phyloP scores from a whole-genome alignment of 2,113 vertebrate species.

The Paedocypris sp. region DNA sequence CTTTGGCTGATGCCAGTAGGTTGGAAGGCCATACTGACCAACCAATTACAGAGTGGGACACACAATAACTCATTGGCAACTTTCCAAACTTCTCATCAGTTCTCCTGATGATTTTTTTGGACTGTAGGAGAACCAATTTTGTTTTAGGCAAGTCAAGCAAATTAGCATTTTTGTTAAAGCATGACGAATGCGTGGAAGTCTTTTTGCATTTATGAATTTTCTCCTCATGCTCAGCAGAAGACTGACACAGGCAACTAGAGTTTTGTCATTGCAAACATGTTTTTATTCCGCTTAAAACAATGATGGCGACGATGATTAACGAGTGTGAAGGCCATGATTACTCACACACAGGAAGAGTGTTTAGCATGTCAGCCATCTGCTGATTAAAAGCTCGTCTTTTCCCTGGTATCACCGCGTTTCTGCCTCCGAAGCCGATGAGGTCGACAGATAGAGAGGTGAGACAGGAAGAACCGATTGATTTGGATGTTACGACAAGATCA shows the following conservation, averaged over 20 bases:
- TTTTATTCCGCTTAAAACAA: conserved; percentile 25
- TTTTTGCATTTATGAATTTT: background rate
- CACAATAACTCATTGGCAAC: too few species aligned
- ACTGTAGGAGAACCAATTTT: too few species aligned
- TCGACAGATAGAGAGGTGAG: background rate
- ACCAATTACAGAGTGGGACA: too few species aligned
- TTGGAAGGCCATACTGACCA: too few species aligned
- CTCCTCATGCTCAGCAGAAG: conserved; percentile 8
- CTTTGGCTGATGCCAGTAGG: too few species aligned
- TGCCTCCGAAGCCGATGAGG: conserved; percentile 26
- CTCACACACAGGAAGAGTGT: conserved; percentile 27
- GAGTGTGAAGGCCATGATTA: conserved; percentile 24
- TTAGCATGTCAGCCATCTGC: conserved; percentile 39
- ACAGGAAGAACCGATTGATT: conserved; percentile 6
- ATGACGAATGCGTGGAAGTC: too few species aligned
- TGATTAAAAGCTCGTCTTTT: conserved; percentile 42
- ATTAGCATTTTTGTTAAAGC: too few species aligned
- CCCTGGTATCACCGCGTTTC: conserved; percentile 34
- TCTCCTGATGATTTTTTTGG: too few species aligned
- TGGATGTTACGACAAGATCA: conserved; percentile 36
- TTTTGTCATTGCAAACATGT: conserved; percentile 25
- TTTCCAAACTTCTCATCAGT: too few species aligned
- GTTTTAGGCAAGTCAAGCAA: too few species aligned
- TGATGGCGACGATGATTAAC: conserved; percentile 24
- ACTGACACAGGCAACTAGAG: conserved; percentile 30